phyloP scores from a whole-genome alignment of 1,140 invertebrate species.

The Drosophila virilis region DNA sequence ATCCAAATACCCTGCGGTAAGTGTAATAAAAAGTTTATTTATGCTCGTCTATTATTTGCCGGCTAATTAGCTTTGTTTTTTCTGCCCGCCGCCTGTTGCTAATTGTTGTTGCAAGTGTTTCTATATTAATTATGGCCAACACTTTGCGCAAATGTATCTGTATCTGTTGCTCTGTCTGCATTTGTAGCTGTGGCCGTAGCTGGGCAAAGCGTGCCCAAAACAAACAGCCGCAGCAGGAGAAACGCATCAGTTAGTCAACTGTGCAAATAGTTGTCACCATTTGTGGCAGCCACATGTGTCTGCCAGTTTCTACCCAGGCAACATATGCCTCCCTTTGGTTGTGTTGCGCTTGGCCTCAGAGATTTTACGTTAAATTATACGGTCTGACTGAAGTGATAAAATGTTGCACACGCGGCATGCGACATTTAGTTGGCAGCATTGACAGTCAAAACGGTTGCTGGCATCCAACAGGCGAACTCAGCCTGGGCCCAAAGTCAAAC shows the following conservation, averaged over 20 bases:
- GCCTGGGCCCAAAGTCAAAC: not conserved
- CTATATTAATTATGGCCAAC: constrained; percentile 53
- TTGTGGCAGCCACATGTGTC: constrained; percentile 57
- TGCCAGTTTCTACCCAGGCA: not conserved
- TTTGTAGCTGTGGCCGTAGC: constrained; percentile 1
- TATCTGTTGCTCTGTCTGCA: constrained; percentile 25
- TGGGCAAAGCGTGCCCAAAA: constrained; percentile 43
- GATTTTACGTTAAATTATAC: constrained; percentile 82
- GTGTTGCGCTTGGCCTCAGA: constrained; percentile 51
- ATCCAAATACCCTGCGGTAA: not conserved
- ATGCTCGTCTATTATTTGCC: constrained; percentile 45
- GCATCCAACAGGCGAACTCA: not conserved
- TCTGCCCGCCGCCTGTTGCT: constrained; percentile 36
- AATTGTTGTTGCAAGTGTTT: constrained; percentile 67
- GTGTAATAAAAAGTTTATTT: constrained; percentile 27
- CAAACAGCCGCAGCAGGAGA: constrained; percentile 37
- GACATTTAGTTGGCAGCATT: constrained; percentile 54
- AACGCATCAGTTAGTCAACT: constrained; percentile 58
- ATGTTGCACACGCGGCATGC: constrained; percentile 65
- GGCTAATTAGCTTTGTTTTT: constrained; percentile 70
- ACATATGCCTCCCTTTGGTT: not conserved
- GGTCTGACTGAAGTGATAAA: constrained; percentile 82
- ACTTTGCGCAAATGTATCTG: constrained; percentile 27
- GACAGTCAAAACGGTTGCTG: constrained; percentile 30
- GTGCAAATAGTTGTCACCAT: constrained; percentile 78